Conservation (phyloP, 1,140 invertebrate genomes). For the Bombus sibiricus region DNA sequence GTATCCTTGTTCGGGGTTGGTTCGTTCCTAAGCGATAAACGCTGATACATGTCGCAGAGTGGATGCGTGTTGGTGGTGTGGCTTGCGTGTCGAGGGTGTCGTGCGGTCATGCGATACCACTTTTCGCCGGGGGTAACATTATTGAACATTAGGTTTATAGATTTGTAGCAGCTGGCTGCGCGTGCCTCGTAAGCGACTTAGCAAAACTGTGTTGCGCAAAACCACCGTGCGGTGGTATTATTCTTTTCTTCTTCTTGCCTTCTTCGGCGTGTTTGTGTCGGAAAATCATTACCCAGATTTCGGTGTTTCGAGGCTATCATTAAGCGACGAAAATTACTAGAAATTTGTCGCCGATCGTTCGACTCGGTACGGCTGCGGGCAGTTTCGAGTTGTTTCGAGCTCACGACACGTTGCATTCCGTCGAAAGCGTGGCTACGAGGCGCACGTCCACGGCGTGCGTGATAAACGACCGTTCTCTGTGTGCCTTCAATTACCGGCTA, state of each 20-base stretch:
- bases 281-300: neutral
- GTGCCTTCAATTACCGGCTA: conserved; percentile 53
- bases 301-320: neutral
- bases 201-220: neutral
- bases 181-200: conserved; percentile 9
- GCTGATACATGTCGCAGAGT: conserved; percentile 45
- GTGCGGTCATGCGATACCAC: conserved; percentile 70
- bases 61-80: conserved; percentile 16
- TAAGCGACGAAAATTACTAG: neutral
- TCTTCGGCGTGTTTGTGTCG: neutral
- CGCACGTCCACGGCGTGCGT: conserved; percentile 17
- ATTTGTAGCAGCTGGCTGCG: conserved; percentile 62
- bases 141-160: conserved; percentile 73
- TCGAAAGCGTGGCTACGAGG: neutral
- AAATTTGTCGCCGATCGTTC: neutral
- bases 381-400: neutral
- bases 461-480: conserved; percentile 34
- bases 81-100: conserved; percentile 59
- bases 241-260: neutral
- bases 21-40: conserved; percentile 54
- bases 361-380: neutral
- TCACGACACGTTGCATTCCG: neutral
- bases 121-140: conserved; percentile 65
- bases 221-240: too few relatives aligned
- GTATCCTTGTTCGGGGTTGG: neutral